phyloP scores from a whole-genome alignment of 2,888 invertebrate species.

The Dioctria linearis region DNA sequence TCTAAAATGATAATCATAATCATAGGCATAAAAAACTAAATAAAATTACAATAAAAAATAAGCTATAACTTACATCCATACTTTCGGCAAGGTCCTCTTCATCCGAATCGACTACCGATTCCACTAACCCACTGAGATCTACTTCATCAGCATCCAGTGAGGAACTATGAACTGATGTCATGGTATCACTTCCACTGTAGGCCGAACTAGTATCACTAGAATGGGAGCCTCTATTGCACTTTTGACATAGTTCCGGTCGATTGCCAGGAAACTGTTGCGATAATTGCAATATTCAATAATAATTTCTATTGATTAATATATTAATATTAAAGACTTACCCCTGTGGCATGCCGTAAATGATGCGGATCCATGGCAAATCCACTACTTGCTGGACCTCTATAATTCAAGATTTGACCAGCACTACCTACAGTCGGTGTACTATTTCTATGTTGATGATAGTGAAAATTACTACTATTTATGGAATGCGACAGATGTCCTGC shows the following conservation, averaged over 20 bases:
- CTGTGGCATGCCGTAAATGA: constrained; percentile 58
- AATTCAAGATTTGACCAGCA: constrained; percentile 42
- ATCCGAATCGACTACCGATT: constrained; percentile 96
- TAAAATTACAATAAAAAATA: neutral
- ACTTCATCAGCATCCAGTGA: constrained; percentile 87
- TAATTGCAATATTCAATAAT: neutral
- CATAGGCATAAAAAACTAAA: neutral
- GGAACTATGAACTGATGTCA: constrained; percentile 93
- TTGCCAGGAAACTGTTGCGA: constrained; percentile 56
- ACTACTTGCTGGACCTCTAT: neutral
- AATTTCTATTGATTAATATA: neutral
- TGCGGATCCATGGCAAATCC: constrained; percentile 57
- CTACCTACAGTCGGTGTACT: constrained; percentile 39
- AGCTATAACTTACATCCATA: constrained; percentile 78
- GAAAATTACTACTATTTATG: neutral
- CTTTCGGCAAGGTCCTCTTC: constrained; percentile 93
- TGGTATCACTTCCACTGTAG: constrained; percentile 96
- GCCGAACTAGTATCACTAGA: constrained; percentile 97
- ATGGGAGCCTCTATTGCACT: constrained; percentile 86
- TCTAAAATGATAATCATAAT: constrained; percentile 72
- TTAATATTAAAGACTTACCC: constrained; percentile 54
- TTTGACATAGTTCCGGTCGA: constrained; percentile 84
- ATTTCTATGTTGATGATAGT: constrained; percentile 45
- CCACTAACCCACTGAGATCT: constrained; percentile 93
- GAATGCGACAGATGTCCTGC: neutral